These are phyloP conservation scores for Apteryx mantelli DNA, from an alignment of 2,113 vertebrate genomes.

Conservation along the genomic window DNA sequence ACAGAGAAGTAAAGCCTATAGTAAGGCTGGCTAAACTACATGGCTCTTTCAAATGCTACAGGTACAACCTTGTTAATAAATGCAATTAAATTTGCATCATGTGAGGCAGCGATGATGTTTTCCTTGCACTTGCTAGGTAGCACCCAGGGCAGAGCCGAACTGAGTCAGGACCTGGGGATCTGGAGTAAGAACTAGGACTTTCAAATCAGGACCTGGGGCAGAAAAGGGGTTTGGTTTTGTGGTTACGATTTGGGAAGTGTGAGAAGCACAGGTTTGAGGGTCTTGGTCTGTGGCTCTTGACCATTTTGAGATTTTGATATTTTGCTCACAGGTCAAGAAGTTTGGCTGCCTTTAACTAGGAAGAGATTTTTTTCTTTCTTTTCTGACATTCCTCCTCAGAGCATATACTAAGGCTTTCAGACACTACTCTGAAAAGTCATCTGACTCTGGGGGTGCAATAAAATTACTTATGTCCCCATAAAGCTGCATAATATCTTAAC, in stretches of 20 bases:
- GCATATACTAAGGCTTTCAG: background rate
- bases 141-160: background rate
- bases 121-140: background rate
- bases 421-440: background rate
- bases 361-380: background rate
- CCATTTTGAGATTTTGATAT: background rate
- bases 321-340: background rate
- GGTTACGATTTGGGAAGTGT: background rate
- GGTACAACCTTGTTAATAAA: background rate
- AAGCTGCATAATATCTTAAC: background rate
- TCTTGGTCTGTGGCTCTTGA: background rate
- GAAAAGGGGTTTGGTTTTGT: background rate
- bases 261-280: background rate
- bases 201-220: background rate
- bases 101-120: background rate
- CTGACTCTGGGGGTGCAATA: background rate
- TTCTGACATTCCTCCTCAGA: background rate
- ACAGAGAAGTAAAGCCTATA: background rate
- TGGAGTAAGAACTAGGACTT: background rate
- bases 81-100: background rate
- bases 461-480: background rate
- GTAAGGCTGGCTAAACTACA: background rate
- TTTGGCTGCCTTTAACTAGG: background rate
- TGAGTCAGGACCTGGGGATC: background rate
- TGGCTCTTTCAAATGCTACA: background rate